Evolutionary conservation across 1,140 invertebrate species (phyloP).

Genomic region (Atta cephalotes): DNA sequence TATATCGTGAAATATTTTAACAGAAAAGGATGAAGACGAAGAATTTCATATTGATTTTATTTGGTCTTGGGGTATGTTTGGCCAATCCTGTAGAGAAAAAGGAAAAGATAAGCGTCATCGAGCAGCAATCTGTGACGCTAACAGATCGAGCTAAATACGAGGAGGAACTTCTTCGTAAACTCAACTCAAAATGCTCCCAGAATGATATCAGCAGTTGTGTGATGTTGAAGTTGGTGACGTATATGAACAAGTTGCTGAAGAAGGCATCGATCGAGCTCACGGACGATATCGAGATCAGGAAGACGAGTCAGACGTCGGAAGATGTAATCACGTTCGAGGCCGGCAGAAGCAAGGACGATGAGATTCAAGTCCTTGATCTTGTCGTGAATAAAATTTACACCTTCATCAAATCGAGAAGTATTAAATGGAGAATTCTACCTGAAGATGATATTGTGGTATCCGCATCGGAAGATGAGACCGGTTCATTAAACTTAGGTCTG

Average conservation of each 20-base stretch:
- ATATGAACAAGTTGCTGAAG: slow-evolving; percentile 93
- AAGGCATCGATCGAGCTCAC: slow-evolving; percentile 91
- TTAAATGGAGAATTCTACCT: slow-evolving; percentile 88
- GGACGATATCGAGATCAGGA: slow-evolving; percentile 92
- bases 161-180: slow-evolving; percentile 90
- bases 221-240: slow-evolving; percentile 92
- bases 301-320: slow-evolving; percentile 87
- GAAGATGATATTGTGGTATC: slow-evolving; percentile 92
- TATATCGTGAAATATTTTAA: background rate
- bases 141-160: slow-evolving; percentile 87
- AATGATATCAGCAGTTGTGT: slow-evolving; percentile 92
- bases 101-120: slow-evolving; percentile 82
- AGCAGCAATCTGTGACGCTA: slow-evolving; percentile 82
- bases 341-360: slow-evolving; percentile 86
- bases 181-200: slow-evolving; percentile 91
- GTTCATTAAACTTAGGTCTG: slow-evolving; percentile 90
- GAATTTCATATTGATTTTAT: slow-evolving; percentile 73
- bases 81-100: slow-evolving; percentile 83
- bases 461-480: slow-evolving; percentile 89
- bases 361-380: slow-evolving; percentile 90
- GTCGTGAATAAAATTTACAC: slow-evolving; percentile 91
- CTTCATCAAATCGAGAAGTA: slow-evolving; percentile 90
- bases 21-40: slow-evolving; percentile 79
- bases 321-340: slow-evolving; percentile 82
- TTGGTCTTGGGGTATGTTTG: slow-evolving; percentile 71